Percentiles rank a stretch among this genome's conserved stretches.
Conservation (phyloP, 2,797 vertebrate genomes). For the Phalanger gymnotis region DNA sequence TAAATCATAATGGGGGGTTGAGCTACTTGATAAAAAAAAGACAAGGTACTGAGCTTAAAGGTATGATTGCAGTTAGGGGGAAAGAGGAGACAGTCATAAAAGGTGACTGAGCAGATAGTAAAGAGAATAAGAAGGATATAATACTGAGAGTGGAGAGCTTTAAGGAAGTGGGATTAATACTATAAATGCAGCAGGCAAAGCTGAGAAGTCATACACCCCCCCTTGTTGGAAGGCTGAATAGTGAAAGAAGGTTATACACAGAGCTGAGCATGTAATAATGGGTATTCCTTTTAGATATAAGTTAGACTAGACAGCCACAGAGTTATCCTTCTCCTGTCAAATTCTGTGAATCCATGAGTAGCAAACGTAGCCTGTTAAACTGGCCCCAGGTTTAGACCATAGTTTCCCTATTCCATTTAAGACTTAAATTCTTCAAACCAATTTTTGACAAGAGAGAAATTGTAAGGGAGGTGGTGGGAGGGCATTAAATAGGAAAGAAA, state of each 20-base stretch:
- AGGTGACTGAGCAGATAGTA: not conserved
- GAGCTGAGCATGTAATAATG: not conserved
- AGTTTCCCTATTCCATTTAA: not conserved
- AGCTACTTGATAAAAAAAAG: not conserved
- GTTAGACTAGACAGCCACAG: not conserved
- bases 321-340: not conserved
- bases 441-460: not conserved
- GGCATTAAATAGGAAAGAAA: not conserved
- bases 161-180: not conserved
- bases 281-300: not conserved
- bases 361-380: not conserved
- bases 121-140: not conserved
- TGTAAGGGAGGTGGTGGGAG: not conserved
- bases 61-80: not conserved
- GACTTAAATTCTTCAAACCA: not conserved
- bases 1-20: not conserved
- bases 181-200: not conserved
- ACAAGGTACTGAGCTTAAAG: not conserved
- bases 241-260: not conserved
- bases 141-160: not conserved
- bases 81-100: constrained; percentile 25
- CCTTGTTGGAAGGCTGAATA: not conserved
- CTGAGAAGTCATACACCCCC: not conserved
- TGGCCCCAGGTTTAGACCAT: not conserved
- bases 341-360: not conserved